Evolutionary conservation across 1,140 invertebrate genomes (phyloP).

Genomic region (Aricia agestis): DNA sequence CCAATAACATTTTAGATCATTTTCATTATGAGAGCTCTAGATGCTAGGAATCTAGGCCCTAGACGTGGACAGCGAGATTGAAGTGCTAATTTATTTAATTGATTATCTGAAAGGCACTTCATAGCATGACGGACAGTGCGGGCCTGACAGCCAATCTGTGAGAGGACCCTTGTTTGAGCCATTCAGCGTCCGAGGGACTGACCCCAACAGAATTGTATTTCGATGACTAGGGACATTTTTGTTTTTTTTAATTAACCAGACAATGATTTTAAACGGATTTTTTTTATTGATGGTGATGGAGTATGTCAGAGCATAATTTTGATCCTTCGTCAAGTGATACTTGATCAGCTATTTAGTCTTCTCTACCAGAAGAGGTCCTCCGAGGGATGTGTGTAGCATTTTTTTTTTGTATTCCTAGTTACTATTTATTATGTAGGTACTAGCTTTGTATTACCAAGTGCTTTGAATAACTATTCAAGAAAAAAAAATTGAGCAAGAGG

Average conservation of each 20-base stretch:
- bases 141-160: conserved; percentile 59
- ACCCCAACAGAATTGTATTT: neutral
- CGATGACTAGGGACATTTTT: neutral
- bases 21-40: too few relatives aligned
- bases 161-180: conserved; percentile 51
- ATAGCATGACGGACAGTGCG: conserved; percentile 28
- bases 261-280: neutral
- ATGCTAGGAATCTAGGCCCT: neutral
- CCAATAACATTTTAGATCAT: too few relatives aligned
- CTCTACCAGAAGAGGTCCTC: too few relatives aligned
- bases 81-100: conserved; percentile 23
- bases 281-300: neutral
- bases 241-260: conserved; percentile 20
- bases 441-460: too few relatives aligned
- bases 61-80: neutral
- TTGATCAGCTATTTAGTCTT: too few relatives aligned
- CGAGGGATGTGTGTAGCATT: too few relatives aligned
- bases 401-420: too few relatives aligned
- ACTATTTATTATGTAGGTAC: too few relatives aligned
- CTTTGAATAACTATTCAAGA: too few relatives aligned
- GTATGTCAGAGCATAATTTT: neutral
- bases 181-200: conserved; percentile 33
- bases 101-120: conserved; percentile 12
- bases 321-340: too few relatives aligned
- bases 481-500: too few relatives aligned